These are phyloP conservation scores for Metaphire vulgaris DNA, from an alignment of 1,140 invertebrate genomes.

Conservation along the genomic window DNA sequence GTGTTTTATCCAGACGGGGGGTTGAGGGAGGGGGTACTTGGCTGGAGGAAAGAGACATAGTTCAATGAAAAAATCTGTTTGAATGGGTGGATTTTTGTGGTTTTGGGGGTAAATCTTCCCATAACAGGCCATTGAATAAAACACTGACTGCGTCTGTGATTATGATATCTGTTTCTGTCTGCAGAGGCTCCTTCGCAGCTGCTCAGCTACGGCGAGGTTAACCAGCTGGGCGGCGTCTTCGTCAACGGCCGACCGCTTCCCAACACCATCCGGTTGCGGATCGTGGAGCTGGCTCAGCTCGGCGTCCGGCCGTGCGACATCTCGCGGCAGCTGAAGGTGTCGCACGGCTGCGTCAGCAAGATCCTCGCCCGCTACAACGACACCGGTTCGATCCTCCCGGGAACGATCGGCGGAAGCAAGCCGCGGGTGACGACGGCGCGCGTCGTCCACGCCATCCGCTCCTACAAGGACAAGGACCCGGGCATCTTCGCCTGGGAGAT, in stretches of 20 bases:
- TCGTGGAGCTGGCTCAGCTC: conserved; percentile 83
- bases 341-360: conserved; percentile 31
- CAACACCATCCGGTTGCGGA: conserved; percentile 71
- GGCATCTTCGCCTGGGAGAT: conserved; percentile 99
- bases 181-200: not conserved
- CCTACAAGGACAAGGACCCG: conserved; percentile 79
- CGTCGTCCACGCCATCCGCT: conserved; percentile 60
- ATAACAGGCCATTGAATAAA: no score
- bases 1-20: no score
- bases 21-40: no score
- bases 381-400: conserved; percentile 46
- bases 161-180: no score
- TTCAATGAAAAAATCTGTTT: no score
- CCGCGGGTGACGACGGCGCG: conserved; percentile 91
- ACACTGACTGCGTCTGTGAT: no score
- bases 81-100: no score
- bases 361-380: conserved; percentile 48
- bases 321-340: conserved; percentile 69
- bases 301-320: conserved; percentile 92
- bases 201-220: conserved; percentile 66
- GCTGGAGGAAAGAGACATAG: no score
- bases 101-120: no score
- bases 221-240: conserved; percentile 83
- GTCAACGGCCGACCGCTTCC: conserved; percentile 82
- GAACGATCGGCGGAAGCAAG: conserved; percentile 67